These are phyloP conservation scores for Nematopogon swammerdamellus DNA, from an alignment of 2,888 invertebrate species.

Conservation along the genomic window DNA sequence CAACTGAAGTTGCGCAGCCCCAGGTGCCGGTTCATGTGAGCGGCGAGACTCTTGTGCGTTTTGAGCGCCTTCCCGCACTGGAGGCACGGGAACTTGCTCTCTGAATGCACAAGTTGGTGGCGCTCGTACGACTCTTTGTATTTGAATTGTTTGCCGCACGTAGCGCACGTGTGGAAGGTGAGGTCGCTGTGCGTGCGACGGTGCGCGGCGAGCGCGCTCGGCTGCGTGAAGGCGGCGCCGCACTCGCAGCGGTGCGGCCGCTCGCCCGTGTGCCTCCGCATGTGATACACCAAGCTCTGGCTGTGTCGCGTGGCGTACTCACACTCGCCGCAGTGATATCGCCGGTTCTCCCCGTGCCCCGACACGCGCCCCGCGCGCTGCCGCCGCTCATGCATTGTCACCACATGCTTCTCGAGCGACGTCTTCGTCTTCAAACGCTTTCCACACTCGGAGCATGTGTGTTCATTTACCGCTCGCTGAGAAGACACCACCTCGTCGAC, in stretches of 20 bases:
- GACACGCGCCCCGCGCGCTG: slow-evolving; percentile 33
- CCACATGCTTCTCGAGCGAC: slow-evolving; percentile 31
- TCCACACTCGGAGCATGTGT: slow-evolving; percentile 24
- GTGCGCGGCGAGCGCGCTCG: slow-evolving; percentile 39
- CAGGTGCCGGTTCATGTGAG: slow-evolving; percentile 40
- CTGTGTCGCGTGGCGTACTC: slow-evolving; percentile 41
- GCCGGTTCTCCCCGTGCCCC: slow-evolving; percentile 31
- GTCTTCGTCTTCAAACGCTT: slow-evolving; percentile 29
- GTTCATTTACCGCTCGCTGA: no score
- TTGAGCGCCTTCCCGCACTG: slow-evolving; percentile 41
- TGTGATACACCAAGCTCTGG: slow-evolving; percentile 44
- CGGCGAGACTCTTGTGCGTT: slow-evolving; percentile 32
- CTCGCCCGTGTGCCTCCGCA: slow-evolving; percentile 42
- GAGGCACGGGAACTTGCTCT: slow-evolving; percentile 28
- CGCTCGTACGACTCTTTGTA: slow-evolving; percentile 40
- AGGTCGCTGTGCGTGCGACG: slow-evolving; percentile 34
- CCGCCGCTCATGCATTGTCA: slow-evolving; percentile 36
- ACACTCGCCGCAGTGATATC: slow-evolving; percentile 42
- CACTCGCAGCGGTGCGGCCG: slow-evolving; percentile 42
- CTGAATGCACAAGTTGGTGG: slow-evolving; percentile 36
- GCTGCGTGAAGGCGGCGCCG: slow-evolving; percentile 43
- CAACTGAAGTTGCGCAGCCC: slow-evolving; percentile 44
- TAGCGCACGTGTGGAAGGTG: slow-evolving; percentile 35
- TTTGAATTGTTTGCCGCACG: slow-evolving; percentile 50
- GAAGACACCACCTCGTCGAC: no score